Conservation (phyloP, 2,797 vertebrate species). For the Carapus acus region DNA sequence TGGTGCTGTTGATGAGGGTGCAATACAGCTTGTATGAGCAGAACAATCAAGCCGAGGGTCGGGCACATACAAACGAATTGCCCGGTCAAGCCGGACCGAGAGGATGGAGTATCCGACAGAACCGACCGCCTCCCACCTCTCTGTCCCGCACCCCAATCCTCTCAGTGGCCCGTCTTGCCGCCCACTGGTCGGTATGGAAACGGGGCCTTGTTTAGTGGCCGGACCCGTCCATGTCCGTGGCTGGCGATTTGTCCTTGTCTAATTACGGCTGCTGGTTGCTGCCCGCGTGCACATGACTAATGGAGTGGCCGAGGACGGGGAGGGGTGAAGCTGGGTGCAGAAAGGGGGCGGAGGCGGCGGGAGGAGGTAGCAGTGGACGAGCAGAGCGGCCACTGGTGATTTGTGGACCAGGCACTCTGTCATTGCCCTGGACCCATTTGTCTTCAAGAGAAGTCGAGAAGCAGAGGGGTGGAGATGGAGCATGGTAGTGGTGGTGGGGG, state of each 20-base stretch:
- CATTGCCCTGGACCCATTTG: slow-evolving; percentile 81
- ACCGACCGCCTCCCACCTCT: slow-evolving; percentile 34
- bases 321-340: slow-evolving; percentile 68
- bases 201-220: slow-evolving; percentile 77
- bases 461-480: slow-evolving; percentile 64
- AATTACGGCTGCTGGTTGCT: slow-evolving; percentile 88
- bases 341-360: slow-evolving; percentile 59
- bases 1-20: slow-evolving; percentile 20
- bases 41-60: slow-evolving; percentile 17
- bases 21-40: slow-evolving; percentile 15
- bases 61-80: slow-evolving; percentile 64
- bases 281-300: slow-evolving; percentile 87
- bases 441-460: slow-evolving; percentile 77
- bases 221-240: slow-evolving; percentile 70
- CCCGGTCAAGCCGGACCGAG: slow-evolving; percentile 42
- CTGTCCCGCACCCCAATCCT: slow-evolving; percentile 54
- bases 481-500: slow-evolving; percentile 52
- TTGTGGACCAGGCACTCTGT: slow-evolving; percentile 86
- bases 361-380: slow-evolving; percentile 69
- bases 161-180: slow-evolving; percentile 56
- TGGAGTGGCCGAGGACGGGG: slow-evolving; percentile 72
- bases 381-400: slow-evolving; percentile 77
- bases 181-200: slow-evolving; percentile 71
- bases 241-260: slow-evolving; percentile 91
- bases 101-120: slow-evolving; percentile 50